A percentile compares a stretch with the other conserved stretches of the same genome.
phyloP scores from a whole-genome alignment of 1,140 invertebrate genomes.

The Caerostris darwini region DNA sequence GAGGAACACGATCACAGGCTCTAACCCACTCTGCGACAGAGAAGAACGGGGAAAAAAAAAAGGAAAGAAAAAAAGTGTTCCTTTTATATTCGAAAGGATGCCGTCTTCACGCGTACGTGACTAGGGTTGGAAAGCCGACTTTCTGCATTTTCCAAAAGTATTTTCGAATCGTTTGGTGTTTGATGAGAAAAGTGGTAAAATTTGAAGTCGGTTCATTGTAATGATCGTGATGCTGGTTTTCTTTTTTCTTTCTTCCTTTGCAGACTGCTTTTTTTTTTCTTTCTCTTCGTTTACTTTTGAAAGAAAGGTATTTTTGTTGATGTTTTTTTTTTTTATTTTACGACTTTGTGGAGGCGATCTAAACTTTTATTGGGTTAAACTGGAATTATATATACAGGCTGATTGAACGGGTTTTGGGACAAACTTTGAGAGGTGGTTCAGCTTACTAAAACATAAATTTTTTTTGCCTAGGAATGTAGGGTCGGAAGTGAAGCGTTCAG shows the following conservation, averaged over 20 bases:
- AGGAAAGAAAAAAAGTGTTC: not conserved
- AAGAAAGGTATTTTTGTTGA: not conserved
- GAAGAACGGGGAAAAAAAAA: not conserved
- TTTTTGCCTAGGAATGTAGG: too few species aligned
- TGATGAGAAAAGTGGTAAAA: conserved; percentile 41
- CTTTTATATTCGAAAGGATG: not conserved
- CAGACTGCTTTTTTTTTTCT: not conserved
- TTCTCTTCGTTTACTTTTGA: not conserved
- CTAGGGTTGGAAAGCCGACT: conserved; percentile 16
- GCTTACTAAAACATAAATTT: too few species aligned
- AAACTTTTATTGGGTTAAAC: too few species aligned
- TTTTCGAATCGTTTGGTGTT: conserved; percentile 16
- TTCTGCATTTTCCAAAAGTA: conserved; percentile 4
- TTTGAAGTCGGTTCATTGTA: conserved; percentile 48
- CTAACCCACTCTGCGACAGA: not conserved
- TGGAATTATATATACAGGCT: too few species aligned
- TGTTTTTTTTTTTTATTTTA: not conserved
- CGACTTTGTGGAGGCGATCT: not conserved
- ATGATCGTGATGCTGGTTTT: not conserved
- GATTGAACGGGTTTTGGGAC: too few species aligned
- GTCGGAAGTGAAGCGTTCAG: too few species aligned
- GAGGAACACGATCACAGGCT: not conserved
- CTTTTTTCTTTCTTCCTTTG: not conserved
- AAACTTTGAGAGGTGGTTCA: too few species aligned
- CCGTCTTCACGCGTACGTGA: conserved; percentile 37